Base-by-base conservation (phyloP, 2,113 vertebrate species). In the Ariopsis seemanni region DNA sequence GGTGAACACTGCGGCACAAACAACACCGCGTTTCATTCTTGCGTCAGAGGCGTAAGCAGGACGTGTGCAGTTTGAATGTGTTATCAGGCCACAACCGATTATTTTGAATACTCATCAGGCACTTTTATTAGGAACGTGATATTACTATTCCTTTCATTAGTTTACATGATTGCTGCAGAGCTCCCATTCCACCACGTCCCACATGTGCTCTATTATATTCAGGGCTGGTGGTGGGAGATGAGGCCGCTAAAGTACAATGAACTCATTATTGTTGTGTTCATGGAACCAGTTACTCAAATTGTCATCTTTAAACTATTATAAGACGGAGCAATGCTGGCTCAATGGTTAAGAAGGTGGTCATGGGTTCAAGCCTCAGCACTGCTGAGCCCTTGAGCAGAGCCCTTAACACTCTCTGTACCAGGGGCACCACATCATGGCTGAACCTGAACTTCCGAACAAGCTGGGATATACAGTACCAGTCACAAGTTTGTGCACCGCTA, bases 1-100 rank as follows among this genome's bases (percentile, higher is more conserved):
- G 98, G 98, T 99, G 95, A 65, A 12, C 55, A 7, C 65, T 58
- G 81, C 7, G 2, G 30, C 57, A 4, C 42, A 42, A 42, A 42
- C 42, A 4, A 4, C 42, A 42, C 42, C 11, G 20, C 34, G 30
- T 14, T 82, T 12, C 12, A 25, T 50, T 18, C 17, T 15, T 42
- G 20, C 20, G 20, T 8, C 4, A 2, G 17, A 42, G 69, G 72
- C 50, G 72, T 75, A 25, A 5, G 42, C 15, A 18, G 69, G 2
- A 69, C 6, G 14, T 69, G 14, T 22, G 20, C 42, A 11, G 1
- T 22, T 50, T 22, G 20, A 77, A 25, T 12, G 74, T 25, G 18
- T 42, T 42, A 18, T 74, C 50, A 11, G 67, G 67, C 15, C 14
- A 34, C 30, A 71, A 0, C 14, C 7, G 27, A 8, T 71, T 34